Evolutionary conservation across 2,113 vertebrate genomes (phyloP).

Genomic region (Mus pahari): DNA sequence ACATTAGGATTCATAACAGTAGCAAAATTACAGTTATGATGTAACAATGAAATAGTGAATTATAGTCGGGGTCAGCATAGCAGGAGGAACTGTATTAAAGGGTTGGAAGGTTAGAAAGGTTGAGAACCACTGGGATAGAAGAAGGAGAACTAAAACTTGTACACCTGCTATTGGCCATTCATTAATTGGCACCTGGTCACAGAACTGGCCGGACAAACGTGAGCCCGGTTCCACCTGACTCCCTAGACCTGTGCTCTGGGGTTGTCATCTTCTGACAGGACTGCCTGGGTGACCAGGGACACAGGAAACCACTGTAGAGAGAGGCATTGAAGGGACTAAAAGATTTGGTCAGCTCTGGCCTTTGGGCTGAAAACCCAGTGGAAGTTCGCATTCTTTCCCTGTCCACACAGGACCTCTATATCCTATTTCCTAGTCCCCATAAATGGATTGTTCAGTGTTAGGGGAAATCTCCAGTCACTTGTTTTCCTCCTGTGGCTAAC

Average conservation of each 20-base stretch:
- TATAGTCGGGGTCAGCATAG: neutral
- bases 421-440: neutral
- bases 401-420: neutral
- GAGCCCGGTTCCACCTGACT: neutral
- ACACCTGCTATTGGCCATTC: neutral
- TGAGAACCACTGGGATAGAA: neutral
- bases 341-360: neutral
- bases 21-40: neutral
- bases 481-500: neutral
- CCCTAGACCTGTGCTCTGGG: neutral
- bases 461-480: neutral
- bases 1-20: neutral
- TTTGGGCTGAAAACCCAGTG: neutral
- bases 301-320: neutral
- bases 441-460: constrained; percentile 18
- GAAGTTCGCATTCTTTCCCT: constrained; percentile 21
- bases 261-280: neutral
- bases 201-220: neutral
- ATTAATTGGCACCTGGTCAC: neutral
- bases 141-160: neutral
- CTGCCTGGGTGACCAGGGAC: neutral
- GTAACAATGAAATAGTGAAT: neutral
- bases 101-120: neutral
- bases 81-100: neutral
- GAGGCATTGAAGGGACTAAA: neutral